Base-by-base conservation (phyloP, 2,888 invertebrate species). In the Agrypnus murinus region DNA sequence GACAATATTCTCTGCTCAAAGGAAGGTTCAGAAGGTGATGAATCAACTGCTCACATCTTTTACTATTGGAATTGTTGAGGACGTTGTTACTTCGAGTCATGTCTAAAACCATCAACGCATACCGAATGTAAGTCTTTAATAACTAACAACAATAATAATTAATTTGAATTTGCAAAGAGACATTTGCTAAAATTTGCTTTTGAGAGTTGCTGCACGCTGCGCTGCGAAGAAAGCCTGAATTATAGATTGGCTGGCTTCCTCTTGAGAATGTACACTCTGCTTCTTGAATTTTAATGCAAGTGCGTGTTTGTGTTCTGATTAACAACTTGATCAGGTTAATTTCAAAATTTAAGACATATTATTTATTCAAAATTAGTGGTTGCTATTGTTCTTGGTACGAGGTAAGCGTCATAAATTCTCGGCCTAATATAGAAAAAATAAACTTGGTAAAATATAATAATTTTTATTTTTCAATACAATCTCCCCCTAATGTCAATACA, bases 41-140 rank as follows among this genome's bases (percentile, higher is more conserved):
- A 65, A 65, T 72, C 58, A 69, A 59, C 69, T 66, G 72, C 69
- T 72, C 72, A 69, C 36, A 19, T 53, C 45, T 60, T 48, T 36
- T 69, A 50, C n/a, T n/a, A n/a, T 36, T 48, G 72, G 60, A 62
- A 57, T 63, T 45, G 38, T 58, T 45, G 57, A 57, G 43, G 62
- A 68, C 25, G 43, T 46, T 48, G 45, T n/a, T n/a, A n/a, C n/a
- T n/a, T n/a, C 46, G 15, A 63, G 53, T 88, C 86, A 94, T 94
- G 92, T 95, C 94, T 87, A 95, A 94, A 90, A 93, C 93, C 85
- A 91, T 95, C 86, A 94, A 94, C 89, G 94, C 94, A 84, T 95
- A 95, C 87, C 92, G 94, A 90, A 94, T 95, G 95, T 95, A 88
- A 94, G 93, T 93, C 89, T 82, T 66, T 62, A 69, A n/a, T n/a